These are phyloP conservation scores for Stigmatopora nigra DNA, from an alignment of 2,113 vertebrate genomes.

Conservation along the genomic window DNA sequence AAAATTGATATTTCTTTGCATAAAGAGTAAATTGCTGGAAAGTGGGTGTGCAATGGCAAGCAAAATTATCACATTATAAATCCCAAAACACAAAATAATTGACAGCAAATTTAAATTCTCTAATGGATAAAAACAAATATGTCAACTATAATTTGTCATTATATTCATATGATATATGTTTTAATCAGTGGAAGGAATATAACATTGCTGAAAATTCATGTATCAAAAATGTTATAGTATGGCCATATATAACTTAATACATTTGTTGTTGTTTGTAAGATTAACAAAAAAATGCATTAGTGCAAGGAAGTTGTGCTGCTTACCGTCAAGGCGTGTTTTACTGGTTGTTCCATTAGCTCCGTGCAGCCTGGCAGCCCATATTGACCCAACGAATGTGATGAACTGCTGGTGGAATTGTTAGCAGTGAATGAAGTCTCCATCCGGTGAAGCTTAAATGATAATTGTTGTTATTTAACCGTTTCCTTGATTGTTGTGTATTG, in stretches of 20 bases:
- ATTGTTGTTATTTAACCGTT: not conserved
- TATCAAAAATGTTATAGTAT: too few relatives aligned
- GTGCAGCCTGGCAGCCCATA: conserved; percentile 32
- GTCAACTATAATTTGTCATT: too few relatives aligned
- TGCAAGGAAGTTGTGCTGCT: conserved; percentile 6
- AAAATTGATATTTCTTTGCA: conserved; percentile 6
- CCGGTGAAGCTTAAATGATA: conserved; percentile 18
- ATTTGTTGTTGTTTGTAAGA: not conserved
- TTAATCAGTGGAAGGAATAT: too few relatives aligned
- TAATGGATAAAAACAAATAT: too few relatives aligned
- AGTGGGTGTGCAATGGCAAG: conserved; percentile 30
- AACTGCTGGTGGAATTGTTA: conserved; percentile 57
- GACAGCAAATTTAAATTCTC: too few relatives aligned
- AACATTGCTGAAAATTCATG: too few relatives aligned
- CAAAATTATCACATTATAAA: too few relatives aligned
- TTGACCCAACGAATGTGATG: conserved; percentile 58
- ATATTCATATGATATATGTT: too few relatives aligned
- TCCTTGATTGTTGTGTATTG: not conserved
- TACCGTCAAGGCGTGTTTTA: conserved; percentile 11
- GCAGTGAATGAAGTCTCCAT: conserved; percentile 18
- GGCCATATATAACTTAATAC: too few relatives aligned
- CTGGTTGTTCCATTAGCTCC: conserved; percentile 36
- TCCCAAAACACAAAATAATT: too few relatives aligned
- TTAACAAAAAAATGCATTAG: conserved; percentile 2
- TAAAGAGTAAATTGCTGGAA: conserved; percentile 5